phyloP scores from a whole-genome alignment of 2,113 vertebrate species.

The Pyxicephalus adspersus region DNA sequence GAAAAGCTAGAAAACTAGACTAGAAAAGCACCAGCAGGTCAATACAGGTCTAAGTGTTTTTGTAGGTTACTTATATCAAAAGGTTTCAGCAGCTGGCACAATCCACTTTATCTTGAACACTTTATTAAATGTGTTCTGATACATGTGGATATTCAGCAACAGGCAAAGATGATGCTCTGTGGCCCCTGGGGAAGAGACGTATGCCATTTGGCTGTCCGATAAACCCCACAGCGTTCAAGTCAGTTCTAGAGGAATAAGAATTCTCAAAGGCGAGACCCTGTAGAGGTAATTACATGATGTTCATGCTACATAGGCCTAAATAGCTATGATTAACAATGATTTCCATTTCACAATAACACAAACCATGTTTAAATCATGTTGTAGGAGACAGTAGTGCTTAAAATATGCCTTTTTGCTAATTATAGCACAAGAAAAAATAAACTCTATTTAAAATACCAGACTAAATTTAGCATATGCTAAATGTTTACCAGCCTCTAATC shows the following conservation, averaged over 20 bases:
- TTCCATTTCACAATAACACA: conserved; percentile 46
- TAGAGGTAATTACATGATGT: conserved; percentile 46
- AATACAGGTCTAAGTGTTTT: no score
- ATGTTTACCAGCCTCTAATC: not conserved
- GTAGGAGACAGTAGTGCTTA: conserved; percentile 15
- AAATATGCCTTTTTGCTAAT: conserved; percentile 23
- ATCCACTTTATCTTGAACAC: no score
- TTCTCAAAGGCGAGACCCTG: conserved; percentile 42
- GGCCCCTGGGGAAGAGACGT: conserved; percentile 20
- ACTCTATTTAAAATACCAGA: not conserved
- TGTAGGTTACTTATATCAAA: no score
- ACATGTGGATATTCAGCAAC: not conserved
- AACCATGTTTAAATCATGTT: conserved; percentile 36
- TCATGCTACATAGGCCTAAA: conserved; percentile 38
- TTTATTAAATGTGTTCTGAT: no score
- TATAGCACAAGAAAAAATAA: conserved; percentile 31
- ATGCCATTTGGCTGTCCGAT: conserved; percentile 27
- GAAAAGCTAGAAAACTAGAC: no score
- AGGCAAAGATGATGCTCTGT: not conserved
- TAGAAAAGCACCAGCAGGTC: no score
- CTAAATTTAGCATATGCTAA: not conserved
- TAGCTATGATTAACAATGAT: conserved; percentile 46
- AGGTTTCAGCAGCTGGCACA: no score
- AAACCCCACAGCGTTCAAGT: conserved; percentile 30
- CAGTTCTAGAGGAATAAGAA: conserved; percentile 22